Evolutionary conservation across 2,113 vertebrate species (phyloP).

Genomic region (Equus przewalskii): DNA sequence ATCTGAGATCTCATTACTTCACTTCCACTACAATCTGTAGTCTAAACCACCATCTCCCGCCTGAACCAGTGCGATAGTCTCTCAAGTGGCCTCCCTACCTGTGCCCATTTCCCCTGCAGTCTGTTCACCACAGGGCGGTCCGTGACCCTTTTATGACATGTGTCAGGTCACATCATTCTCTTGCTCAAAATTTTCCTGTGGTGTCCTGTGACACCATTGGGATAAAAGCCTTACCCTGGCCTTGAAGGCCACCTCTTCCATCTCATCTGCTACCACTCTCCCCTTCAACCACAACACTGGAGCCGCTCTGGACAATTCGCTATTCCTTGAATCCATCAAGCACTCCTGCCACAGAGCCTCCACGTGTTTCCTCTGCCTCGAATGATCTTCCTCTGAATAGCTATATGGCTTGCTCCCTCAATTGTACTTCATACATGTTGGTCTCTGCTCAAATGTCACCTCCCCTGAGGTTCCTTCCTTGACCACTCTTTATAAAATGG

Average conservation of each 20-base stretch:
- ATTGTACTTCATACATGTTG: not conserved
- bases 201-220: not conserved
- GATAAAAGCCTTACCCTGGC: not conserved
- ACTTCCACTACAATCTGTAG: not conserved
- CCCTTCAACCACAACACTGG: too few relatives aligned
- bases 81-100: not conserved
- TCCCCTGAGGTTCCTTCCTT: not conserved
- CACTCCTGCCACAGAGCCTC: not conserved
- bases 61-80: not conserved
- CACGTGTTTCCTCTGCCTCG: rapidly evolving
- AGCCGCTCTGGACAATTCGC: not conserved
- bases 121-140: not conserved
- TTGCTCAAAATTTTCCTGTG: not conserved
- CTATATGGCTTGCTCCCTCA: not conserved
- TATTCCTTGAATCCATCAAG: not conserved
- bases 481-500: not conserved
- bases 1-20: not conserved
- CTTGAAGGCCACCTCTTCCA: not conserved
- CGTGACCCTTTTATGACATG: not conserved
- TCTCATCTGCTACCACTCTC: not conserved
- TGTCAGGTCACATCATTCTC: not conserved
- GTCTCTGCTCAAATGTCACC: not conserved
- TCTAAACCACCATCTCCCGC: not conserved
- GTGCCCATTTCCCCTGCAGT: not conserved
- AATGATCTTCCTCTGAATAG: not conserved